A percentile compares a stretch with the other conserved stretches of the same genome.
These are phyloP conservation scores for Melieria crassipennis DNA, from an alignment of 2,888 invertebrate species.

Conservation along the genomic window DNA sequence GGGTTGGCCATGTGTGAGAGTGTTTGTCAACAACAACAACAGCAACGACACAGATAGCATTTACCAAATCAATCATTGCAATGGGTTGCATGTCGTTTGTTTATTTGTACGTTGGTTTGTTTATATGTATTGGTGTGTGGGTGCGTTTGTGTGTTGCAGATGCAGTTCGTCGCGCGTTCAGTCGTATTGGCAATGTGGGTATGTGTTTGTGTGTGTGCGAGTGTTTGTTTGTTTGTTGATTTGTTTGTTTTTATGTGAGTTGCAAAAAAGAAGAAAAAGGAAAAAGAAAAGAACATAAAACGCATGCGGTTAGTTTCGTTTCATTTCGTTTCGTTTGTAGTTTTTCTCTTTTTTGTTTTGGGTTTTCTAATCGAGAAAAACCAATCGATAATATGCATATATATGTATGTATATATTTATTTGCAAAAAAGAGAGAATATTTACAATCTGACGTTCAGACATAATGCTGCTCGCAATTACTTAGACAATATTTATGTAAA, in stretches of 20 bases:
- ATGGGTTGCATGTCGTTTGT: too few relatives aligned
- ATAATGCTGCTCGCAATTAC: too few relatives aligned
- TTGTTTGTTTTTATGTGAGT: slow-evolving; percentile 44
- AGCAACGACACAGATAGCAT: too few relatives aligned
- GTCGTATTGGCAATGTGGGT: slow-evolving; percentile 23
- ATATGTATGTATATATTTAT: slow-evolving; percentile 25
- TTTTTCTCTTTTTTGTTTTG: neutral
- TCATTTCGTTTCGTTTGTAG: slow-evolving; percentile 33
- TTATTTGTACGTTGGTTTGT: too few relatives aligned
- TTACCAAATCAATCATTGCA: too few relatives aligned
- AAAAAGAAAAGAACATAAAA: slow-evolving; percentile 64
- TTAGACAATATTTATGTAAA: too few relatives aligned
- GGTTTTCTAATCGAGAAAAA: neutral
- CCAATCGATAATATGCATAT: slow-evolving; percentile 22
- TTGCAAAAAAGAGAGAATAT: slow-evolving; percentile 13
- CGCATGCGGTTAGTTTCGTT: slow-evolving; percentile 63
- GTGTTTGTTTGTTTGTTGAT: slow-evolving; percentile 41
- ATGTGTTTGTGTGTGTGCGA: slow-evolving; percentile 26
- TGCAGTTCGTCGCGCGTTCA: slow-evolving; percentile 19
- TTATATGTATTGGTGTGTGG: too few relatives aligned
- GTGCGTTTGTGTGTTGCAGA: too few relatives aligned
- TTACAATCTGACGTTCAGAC: too few relatives aligned
- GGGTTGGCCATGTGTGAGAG: slow-evolving; percentile 3
- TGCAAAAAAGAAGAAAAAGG: slow-evolving; percentile 61
- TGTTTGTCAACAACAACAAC: too few relatives aligned